A percentile compares a stretch with the other conserved stretches of the same genome.
Evolutionary conservation across 2,113 vertebrate species (phyloP).

Genomic region (Microtus oregoni): DNA sequence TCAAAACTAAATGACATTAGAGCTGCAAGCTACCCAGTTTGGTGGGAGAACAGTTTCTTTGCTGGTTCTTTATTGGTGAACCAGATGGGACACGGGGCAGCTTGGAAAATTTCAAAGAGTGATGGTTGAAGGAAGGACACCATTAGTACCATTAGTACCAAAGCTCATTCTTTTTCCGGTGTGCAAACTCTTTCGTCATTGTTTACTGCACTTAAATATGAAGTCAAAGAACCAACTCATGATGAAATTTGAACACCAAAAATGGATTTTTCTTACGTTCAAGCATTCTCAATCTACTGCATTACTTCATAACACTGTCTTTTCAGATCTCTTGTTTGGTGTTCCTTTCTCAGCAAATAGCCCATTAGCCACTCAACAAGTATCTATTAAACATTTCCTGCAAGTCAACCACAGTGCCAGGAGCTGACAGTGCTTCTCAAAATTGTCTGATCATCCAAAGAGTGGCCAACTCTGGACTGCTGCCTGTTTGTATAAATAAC

Average conservation of each 20-base stretch:
- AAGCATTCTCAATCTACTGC: not conserved
- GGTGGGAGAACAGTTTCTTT: not conserved
- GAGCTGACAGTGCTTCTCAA: constrained; percentile 29
- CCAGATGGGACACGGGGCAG: not conserved
- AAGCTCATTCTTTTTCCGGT: not conserved
- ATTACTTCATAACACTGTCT: not conserved
- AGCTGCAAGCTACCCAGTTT: not conserved
- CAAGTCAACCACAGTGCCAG: not conserved
- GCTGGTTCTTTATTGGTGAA: not conserved
- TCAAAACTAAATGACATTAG: constrained; percentile 16
- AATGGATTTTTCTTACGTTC: not conserved
- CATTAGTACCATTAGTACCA: not conserved
- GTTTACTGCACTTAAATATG: not conserved
- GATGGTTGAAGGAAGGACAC: not conserved
- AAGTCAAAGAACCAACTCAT: not conserved
- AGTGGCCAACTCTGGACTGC: not conserved
- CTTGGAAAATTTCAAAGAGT: not conserved
- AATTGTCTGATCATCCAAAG: not conserved
- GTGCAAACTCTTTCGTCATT: not conserved
- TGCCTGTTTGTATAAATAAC: constrained; percentile 35
- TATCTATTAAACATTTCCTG: constrained; percentile 14
- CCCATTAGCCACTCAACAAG: not conserved
- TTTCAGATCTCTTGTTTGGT: constrained; percentile 21
- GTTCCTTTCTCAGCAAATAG: constrained; percentile 32
- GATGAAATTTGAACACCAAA: not conserved